Conservation (phyloP, 1,140 invertebrate species). For the Goniozus legneri region DNA sequence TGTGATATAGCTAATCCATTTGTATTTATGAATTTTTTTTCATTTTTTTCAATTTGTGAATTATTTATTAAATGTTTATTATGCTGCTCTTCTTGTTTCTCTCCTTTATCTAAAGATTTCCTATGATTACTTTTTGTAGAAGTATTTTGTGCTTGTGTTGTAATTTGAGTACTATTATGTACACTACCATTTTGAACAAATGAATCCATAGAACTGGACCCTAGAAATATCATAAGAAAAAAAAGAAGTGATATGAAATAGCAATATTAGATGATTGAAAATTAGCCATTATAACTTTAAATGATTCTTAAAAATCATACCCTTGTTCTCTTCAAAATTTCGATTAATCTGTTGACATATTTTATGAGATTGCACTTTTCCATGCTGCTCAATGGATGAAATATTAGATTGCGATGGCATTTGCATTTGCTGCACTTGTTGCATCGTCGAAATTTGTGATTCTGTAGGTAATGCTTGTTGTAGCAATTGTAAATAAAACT, state of each 20-base stretch:
- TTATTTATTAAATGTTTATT: constrained; percentile 40
- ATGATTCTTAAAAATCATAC: constrained; percentile 28
- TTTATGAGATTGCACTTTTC: constrained; percentile 50
- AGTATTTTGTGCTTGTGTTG: constrained; percentile 39
- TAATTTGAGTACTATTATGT: constrained; percentile 35
- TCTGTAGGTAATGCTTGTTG: constrained; percentile 84
- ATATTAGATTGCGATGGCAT: constrained; percentile 37
- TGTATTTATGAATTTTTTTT: constrained; percentile 52
- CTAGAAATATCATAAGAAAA: constrained; percentile 22
- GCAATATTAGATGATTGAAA: constrained; percentile 1
- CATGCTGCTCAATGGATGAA: constrained; percentile 40
- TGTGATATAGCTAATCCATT: constrained; percentile 50
- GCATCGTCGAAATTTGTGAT: constrained; percentile 60
- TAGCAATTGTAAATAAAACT: constrained; percentile 91
- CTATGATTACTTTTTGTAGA: constrained; percentile 54
- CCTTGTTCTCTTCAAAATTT: constrained; percentile 58
- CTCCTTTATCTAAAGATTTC: constrained; percentile 56
- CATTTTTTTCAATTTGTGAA: constrained; percentile 48
- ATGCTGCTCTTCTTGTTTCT: constrained; percentile 50
- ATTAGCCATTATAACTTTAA: constrained; percentile 3
- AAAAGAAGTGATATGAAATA: constrained; percentile 7
- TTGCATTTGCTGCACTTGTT: constrained; percentile 47
- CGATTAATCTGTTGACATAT: constrained; percentile 50
- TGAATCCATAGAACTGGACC: constrained; percentile 36
- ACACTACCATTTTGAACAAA: constrained; percentile 52